These are phyloP conservation scores for Arion vulgaris DNA, from an alignment of 1,140 invertebrate species.

Conservation along the genomic window DNA sequence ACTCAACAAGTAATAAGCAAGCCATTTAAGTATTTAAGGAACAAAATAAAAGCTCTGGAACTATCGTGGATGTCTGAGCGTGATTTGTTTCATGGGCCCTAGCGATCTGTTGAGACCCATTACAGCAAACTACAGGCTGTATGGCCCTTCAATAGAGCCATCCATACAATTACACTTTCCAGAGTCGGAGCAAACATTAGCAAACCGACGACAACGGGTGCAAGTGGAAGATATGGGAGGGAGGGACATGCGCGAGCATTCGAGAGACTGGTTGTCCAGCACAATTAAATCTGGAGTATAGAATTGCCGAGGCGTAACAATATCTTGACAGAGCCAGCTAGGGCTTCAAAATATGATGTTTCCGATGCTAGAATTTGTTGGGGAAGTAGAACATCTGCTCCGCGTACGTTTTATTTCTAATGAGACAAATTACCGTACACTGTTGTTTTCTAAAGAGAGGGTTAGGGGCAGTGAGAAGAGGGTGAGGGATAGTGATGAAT, in stretches of 20 bases:
- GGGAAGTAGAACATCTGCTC: neutral
- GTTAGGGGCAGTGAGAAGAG: no score
- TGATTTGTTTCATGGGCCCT: neutral
- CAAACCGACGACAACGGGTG: neutral
- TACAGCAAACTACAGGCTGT: neutral
- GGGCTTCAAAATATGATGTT: neutral
- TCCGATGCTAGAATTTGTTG: neutral
- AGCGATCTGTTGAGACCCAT: neutral
- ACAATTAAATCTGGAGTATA: no score
- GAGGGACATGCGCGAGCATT: neutral
- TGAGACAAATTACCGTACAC: neutral
- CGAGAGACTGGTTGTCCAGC: no score
- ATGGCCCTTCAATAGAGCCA: neutral
- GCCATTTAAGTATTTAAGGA: neutral
- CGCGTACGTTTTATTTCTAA: neutral
- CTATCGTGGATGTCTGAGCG: neutral
- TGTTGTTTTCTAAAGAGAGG: no score
- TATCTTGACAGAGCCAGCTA: neutral
- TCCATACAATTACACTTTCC: neutral
- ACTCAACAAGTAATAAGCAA: constrained; percentile 11
- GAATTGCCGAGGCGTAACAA: no score
- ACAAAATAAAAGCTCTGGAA: neutral
- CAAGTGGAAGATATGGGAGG: neutral
- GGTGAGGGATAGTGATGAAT: no score
- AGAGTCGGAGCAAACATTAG: constrained; percentile 4